Evolutionary conservation across 2,113 vertebrate genomes (phyloP), one percentile per base, ranked within the genome.

Genomic region (Guaruba guarouba): DNA sequence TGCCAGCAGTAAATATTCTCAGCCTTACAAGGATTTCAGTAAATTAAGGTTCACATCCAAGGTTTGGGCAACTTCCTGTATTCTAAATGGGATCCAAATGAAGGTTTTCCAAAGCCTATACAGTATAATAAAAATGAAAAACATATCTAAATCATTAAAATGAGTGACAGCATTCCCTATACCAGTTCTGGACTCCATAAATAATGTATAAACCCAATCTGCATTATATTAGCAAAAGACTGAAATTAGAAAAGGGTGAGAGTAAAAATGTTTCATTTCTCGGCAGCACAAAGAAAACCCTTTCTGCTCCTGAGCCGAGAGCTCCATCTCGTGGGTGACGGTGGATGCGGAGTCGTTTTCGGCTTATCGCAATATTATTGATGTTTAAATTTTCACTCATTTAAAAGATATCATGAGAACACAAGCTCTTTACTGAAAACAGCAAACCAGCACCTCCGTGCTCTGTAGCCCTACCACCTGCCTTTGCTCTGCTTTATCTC

Each of bases 1-100:
- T 96, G 94, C 96, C 96, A 96, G 95, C 85, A 96, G 77, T 95
- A 97, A 97, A 97, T 97, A 95, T 90, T 84, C 90, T 91, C 85
- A 91, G 96, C 59, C 94, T 96, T 97, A 82, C 73, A 91, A 93
- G 86, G 68, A 93, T 90, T 97, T 97, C 96, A 96, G 95, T 93
- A 97, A 97, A 97, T 97, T 97, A 96, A 80, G 84, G 91, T 93
- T 98, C 95, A 94, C 89, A 88, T 95, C 82, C 86, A 97, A 96
- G 96, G 81, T 97, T 94, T 94, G 97, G 95, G 93, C 79, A 97
- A 97, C 92, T 96, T 97, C 96, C 95, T 96, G 77, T 87, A 80
- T 97, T 95, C 88, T 95, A 97, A 96, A 95, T 92, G 87, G 88
- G 92, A 97, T 97, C 97, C 97, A 96, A 96, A 95, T 75, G 92